A percentile compares a stretch with the other conserved stretches of the same genome.
These are phyloP conservation scores for Biston betularia DNA, from an alignment of 2,888 invertebrate genomes.

Conservation along the genomic window DNA sequence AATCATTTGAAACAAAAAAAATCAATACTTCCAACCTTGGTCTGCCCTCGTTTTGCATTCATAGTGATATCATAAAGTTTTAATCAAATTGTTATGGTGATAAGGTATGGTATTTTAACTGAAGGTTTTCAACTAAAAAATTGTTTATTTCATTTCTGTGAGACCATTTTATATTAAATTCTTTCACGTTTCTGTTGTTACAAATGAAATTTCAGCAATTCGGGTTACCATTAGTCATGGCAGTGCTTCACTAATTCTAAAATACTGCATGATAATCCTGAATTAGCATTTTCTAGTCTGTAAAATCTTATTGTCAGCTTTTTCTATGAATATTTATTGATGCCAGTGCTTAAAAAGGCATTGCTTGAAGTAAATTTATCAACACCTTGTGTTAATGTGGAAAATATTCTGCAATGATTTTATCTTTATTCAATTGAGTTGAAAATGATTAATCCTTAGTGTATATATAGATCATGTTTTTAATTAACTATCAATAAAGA, in stretches of 20 bases:
- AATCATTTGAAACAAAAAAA: constrained; percentile 11
- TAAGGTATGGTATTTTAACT: constrained; percentile 8
- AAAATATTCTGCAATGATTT: neutral
- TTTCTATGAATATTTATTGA: constrained; percentile 12
- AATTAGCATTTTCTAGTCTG: constrained; percentile 17
- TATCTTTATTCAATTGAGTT: neutral
- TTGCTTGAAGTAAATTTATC: neutral
- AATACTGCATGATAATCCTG: constrained; percentile 5
- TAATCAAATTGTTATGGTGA: constrained; percentile 15
- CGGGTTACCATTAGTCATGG: constrained; percentile 7
- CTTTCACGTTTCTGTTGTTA: constrained; percentile 1
- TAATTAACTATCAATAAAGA: too few species aligned
- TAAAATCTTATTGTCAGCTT: constrained; percentile 10
- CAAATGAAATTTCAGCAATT: constrained; percentile 2
- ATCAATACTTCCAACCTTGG: constrained; percentile 29
- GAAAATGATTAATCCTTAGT: neutral
- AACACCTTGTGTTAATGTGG: neutral
- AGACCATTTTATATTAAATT: neutral
- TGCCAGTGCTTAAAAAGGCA: constrained; percentile 2
- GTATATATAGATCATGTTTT: too few species aligned
- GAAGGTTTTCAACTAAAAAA: neutral
- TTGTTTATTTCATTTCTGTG: neutral
- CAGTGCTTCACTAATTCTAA: neutral
- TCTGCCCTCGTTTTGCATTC: constrained; percentile 4
- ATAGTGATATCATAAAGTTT: constrained; percentile 1